Percentiles rank a stretch among this genome's conserved stretches.
Evolutionary conservation across 2,888 invertebrate species (phyloP).

Genomic region (Drosophila flavopinicola): DNA sequence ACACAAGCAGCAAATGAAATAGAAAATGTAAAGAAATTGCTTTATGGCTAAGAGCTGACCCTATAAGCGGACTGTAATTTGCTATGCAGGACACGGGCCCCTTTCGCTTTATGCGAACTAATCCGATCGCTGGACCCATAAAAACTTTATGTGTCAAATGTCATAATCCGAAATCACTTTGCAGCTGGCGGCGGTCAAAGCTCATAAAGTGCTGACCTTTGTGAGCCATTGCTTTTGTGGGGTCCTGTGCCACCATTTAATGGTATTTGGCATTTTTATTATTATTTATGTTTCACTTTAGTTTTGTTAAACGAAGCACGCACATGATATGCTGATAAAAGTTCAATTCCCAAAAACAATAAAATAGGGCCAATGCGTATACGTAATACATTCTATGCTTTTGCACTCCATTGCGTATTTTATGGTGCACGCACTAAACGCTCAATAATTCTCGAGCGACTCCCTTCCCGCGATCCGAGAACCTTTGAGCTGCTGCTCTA

Average conservation of each 20-base stretch:
- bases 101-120: constrained; percentile 19
- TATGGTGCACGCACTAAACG: constrained; percentile 34
- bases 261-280: constrained; percentile 46
- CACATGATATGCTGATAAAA: constrained; percentile 41
- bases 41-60: constrained; percentile 44
- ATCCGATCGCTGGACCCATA: constrained; percentile 46
- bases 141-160: constrained; percentile 66
- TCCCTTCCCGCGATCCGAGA: not conserved
- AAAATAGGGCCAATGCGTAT: constrained; percentile 20
- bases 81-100: constrained; percentile 27
- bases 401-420: constrained; percentile 57
- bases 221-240: constrained; percentile 12
- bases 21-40: constrained; percentile 43
- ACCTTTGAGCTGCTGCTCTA: not conserved
- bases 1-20: constrained; percentile 43
- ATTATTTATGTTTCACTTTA: constrained; percentile 56
- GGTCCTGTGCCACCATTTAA: constrained; percentile 33
- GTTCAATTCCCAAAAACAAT: constrained; percentile 41
- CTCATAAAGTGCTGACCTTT: constrained; percentile 50
- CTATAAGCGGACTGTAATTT: constrained; percentile 35
- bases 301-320: constrained; percentile 58
- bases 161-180: constrained; percentile 70
- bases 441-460: constrained; percentile 36
- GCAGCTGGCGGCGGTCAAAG: constrained; percentile 39
- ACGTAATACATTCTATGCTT: constrained; percentile 34